Base-by-base conservation (phyloP, 2,113 vertebrate species). In the Brachypteracias leptosomus region DNA sequence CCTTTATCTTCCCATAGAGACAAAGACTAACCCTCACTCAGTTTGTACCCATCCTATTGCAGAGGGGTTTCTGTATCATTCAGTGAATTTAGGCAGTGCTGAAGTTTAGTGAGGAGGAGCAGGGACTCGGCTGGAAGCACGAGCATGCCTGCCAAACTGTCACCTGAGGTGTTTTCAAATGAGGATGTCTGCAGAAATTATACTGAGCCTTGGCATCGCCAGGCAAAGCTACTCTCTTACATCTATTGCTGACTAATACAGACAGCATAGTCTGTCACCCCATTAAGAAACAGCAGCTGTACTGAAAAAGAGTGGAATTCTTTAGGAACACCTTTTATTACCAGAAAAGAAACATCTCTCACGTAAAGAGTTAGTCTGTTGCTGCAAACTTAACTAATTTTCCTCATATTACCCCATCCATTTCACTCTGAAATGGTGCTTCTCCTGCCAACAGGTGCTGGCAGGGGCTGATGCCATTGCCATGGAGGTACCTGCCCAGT, bases 111-210 rank as follows among this genome's bases (percentile, higher is more conserved):
- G 49, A 89, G 80, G 84, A 95, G 87, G 93, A 91, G 94, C 73
- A 92, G 87, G 44, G 89, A 52, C 84, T 89, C 73, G 17, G 89
- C 87, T 97, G 93, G 84, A 95, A 97, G 65, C 87, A 84, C 87
- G 89, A 91, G 77, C 3, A 4, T 92, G 89, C 61, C 95, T 95
- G 95, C 90, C 93, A 92, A 91, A 68, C 94, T 96, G 94, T 94
- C 96, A 94, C 92, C 89, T 1, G 25, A 95, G 93, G 93, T 97
- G 87, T 49, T 96, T 96, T 71, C 86, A 92, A 91, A 94, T 72
- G 61, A 95, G 94, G 73, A 92, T 85, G 57, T 95, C 93, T 97
- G 84, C 91, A 94, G 93, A 91, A 92, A 93, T 87, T 96, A 78
- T 42, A 26, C 57, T 68, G 76, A 94, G 57, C 24, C 77, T 94